These are phyloP conservation scores for Anoplopoma fimbria DNA, from an alignment of 2,113 vertebrate species.

Conservation along the genomic window DNA sequence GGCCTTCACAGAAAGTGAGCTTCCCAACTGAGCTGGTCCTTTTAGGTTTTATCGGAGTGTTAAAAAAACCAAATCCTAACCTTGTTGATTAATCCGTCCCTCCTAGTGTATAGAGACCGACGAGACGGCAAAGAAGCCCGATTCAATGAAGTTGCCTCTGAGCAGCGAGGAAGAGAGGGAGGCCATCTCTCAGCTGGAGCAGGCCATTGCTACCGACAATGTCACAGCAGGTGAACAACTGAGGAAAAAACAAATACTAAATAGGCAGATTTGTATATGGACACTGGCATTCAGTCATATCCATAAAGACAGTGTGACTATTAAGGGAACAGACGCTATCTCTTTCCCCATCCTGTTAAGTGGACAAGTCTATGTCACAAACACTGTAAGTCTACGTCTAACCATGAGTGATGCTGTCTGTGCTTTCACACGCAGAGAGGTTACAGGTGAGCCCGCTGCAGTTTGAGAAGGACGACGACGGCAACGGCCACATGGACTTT, in stretches of 20 bases:
- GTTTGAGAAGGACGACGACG: constrained; percentile 97
- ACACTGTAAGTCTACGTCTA: not conserved
- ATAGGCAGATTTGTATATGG: not conserved
- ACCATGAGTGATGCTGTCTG: not conserved
- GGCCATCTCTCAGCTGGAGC: constrained; percentile 90
- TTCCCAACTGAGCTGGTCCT: not conserved
- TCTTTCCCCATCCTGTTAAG: not conserved
- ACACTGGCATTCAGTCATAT: not conserved
- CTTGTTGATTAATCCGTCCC: not conserved
- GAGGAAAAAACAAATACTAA: not conserved
- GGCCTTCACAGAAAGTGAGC: constrained; percentile 92
- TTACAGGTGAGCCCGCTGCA: constrained; percentile 89
- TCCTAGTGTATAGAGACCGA: constrained; percentile 95
- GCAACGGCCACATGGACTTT: constrained; percentile 95
- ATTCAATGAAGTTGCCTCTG: constrained; percentile 87
- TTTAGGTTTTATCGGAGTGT: not conserved
- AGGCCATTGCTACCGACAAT: constrained; percentile 83
- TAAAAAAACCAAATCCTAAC: not conserved
- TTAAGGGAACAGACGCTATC: no score
- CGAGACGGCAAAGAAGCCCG: constrained; percentile 92
- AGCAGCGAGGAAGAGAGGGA: constrained; percentile 96
- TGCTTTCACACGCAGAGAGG: constrained; percentile 77
- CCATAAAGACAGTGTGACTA: not conserved
- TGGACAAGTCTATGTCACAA: not conserved
- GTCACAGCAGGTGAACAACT: constrained; percentile 85